Evolutionary conservation across 2,888 invertebrate genomes (phyloP), one percentile per base, ranked within the genome.

Genomic region (Abrostola triplasia): DNA sequence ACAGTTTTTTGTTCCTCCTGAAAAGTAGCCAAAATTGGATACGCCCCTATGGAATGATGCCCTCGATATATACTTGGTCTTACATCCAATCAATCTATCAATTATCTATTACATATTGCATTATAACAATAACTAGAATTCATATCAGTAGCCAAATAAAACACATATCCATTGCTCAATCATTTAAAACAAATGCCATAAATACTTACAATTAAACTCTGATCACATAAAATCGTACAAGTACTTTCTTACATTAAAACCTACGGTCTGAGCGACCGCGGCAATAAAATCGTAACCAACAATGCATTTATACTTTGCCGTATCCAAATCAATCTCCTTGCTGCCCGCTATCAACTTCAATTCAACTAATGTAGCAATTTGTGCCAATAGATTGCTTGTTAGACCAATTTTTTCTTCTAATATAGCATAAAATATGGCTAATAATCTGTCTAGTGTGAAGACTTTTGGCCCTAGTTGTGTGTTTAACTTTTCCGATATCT

Each of bases 401-500:
- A 98, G 95, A 24, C 97, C 97, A 37, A 98, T 97, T 85, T 97
- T 97, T 63, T 97, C 97, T 65, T 98, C 97, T 13, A 98, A 93
- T 84, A 99, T 98, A 0, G 98, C 97, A 86, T 98, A 98, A 88
- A 98, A 98, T 79, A 98, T 98, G 0, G 98, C 98, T 62, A 98
- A 89, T 77, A 98, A 92, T 38, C 98, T 95, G 84, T 98, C 97
- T 42, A 98, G 91, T 0, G 97, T 96, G 81, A 98, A 98, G 0
- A 96, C 95, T 88, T 98, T 98, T 0, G 98, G 98, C 0, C 98
- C 98, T 0, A 98, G 90, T 72, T 97, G 96, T 0, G 96, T 96
- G 70, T 96, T 96, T 67, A 96, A 89, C 83, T 93, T 95, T 55
- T 95, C 95, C 1, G 80, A 89, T 10, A 95, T 90, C 76, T 93